A percentile compares a stretch with the other conserved stretches of the same genome.
Conservation (phyloP, 1,140 invertebrate genomes). For the Drosophila saltans region DNA sequence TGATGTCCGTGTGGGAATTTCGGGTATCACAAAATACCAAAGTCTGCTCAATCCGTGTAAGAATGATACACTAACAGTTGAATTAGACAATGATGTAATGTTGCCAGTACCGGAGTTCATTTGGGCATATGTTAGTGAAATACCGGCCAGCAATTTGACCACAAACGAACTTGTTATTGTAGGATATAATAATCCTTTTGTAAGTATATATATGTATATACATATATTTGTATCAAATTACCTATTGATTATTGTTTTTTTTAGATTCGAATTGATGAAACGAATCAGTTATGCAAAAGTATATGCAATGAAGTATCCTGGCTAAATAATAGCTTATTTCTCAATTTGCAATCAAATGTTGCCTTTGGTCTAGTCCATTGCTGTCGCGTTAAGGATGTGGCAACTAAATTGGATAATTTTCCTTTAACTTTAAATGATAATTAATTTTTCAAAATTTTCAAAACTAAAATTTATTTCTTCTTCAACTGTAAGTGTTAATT, state of each 20-base stretch:
- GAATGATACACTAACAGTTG: conserved; percentile 18
- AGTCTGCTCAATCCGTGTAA: conserved; percentile 4
- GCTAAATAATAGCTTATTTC: conserved; percentile 42
- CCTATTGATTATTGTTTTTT: background rate
- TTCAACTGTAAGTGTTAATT: no score
- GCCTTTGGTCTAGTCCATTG: conserved; percentile 44
- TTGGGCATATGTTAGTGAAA: conserved; percentile 47
- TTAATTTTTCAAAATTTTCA: no score
- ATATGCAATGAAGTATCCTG: conserved; percentile 55
- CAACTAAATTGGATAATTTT: conserved; percentile 54
- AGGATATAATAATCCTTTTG: conserved; percentile 52
- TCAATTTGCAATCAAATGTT: conserved; percentile 29
- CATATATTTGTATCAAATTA: background rate
- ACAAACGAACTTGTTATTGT: conserved; percentile 51
- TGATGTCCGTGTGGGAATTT: conserved; percentile 48
- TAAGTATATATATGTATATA: conserved; percentile 3
- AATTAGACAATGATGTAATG: background rate
- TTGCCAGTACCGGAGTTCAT: conserved; percentile 42
- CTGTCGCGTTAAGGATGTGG: conserved; percentile 49
- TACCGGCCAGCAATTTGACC: background rate
- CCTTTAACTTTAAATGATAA: no score
- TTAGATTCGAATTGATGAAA: conserved; percentile 22
- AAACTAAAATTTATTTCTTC: no score
- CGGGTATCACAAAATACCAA: conserved; percentile 23
- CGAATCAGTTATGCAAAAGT: conserved; percentile 27